Evolutionary conservation across 2,888 invertebrate genomes (phyloP).

Genomic region (Brachyptera putata): DNA sequence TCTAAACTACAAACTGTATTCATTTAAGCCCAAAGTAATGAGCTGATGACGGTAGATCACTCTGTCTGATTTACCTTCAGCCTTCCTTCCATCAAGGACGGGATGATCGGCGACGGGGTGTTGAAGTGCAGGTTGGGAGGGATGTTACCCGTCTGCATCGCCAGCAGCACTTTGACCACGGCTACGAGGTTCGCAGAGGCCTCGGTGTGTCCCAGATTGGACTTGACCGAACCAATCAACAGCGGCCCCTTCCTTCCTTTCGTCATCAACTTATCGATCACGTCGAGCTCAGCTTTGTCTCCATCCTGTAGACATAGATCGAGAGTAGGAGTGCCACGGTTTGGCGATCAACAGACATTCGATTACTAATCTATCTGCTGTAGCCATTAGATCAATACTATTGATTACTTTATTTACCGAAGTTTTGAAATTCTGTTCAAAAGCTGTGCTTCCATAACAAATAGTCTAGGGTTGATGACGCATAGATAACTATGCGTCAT

Average conservation of each 20-base stretch:
- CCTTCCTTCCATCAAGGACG: conserved; percentile 35
- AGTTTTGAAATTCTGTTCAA: too few relatives aligned
- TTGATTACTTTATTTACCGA: too few relatives aligned
- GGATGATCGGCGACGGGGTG: conserved; percentile 35
- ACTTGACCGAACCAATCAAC: conserved; percentile 56
- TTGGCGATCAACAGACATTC: too few relatives aligned
- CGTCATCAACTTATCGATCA: conserved; percentile 49
- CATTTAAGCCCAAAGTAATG: too few relatives aligned
- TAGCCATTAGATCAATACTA: too few relatives aligned
- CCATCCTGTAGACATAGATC: conserved; percentile 38
- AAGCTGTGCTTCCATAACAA: too few relatives aligned
- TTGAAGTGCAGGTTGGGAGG: conserved; percentile 38
- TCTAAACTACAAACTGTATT: too few relatives aligned
- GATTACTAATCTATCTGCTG: too few relatives aligned
- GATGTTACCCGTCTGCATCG: conserved; percentile 37
- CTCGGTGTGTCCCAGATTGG: conserved; percentile 59
- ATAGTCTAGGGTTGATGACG: too few relatives aligned
- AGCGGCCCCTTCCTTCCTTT: conserved; percentile 50
- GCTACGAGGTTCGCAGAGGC: conserved; percentile 47
- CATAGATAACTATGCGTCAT: too few relatives aligned
- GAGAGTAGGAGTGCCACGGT: not conserved
- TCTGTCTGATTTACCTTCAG: conserved; percentile 36
- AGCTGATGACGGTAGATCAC: too few relatives aligned
- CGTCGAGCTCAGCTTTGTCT: conserved; percentile 54
- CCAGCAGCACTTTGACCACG: conserved; percentile 45